Base-by-base conservation (phyloP, 2,113 vertebrate genomes). In the Labeo catla region DNA sequence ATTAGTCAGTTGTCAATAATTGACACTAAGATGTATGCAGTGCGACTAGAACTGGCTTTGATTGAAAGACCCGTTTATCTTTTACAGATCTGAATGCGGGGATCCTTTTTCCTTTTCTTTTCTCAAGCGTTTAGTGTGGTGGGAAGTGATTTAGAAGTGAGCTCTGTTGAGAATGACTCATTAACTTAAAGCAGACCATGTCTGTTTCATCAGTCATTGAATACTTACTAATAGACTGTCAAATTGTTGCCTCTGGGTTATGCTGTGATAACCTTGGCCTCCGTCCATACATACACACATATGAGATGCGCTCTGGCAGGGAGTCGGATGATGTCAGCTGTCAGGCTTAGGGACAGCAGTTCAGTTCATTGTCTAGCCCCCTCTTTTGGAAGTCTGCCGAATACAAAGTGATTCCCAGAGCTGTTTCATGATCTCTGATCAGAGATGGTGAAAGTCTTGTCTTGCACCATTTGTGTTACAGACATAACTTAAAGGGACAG, bases 1-100 rank as follows among this genome's bases (percentile, higher is more conserved):
- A 92, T 93, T 93, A 92, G 86, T 90, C 78, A 91, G 87, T 88
- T 90, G 90, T 91, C 91, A 88, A 90, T 91, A 91, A 90, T 88
- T 91, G 84, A 90, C 70, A 87, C 68, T 81, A 87, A 88, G 89
- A 91, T 90, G 72, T 89, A 89, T 91, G 90, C 85, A 84, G 50
- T 83, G 72, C 2, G 80, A 78, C 74, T 66, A 59, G 68, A 59
- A 57, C 79, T 79, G 10, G 28, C 45, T 80, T 87, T 88, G 77
- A 88, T 88, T 80, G 83, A 88, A 85, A 79, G 77, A 28, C 16
- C 10, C 59, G 19, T 50, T 81, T 76, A 84, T 91, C 39, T 78
- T 52, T 50, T 76, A 72, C 80, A 84, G 23, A 87, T 89, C 82
- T 70, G 79, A 78, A 73, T 19, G 36, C 13, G 57, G 81, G 57